Evolutionary conservation across 2,113 vertebrate genomes (phyloP), one percentile per base, ranked within the genome.

Genomic region (Coryphaenoides rupestris): DNA sequence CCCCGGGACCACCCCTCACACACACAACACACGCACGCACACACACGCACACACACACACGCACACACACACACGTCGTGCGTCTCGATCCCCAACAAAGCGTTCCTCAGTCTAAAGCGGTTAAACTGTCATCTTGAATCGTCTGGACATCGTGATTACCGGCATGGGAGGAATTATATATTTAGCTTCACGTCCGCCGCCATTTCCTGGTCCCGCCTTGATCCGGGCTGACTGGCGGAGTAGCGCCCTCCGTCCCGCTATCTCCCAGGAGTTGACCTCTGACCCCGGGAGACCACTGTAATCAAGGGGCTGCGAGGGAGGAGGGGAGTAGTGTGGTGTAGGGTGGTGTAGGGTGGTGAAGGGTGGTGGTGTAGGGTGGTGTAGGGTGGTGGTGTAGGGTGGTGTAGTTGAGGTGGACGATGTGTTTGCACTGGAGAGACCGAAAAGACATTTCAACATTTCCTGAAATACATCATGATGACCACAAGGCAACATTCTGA

Each of bases 201-300:
- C 92, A 98, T 98, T 98, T 98, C 95, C 95, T 94, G 90, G 81
- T 89, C 90, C 82, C 55, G 82, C 89, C 68, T 88, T 94, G 93
- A 95, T 93, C 91, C 84, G 77, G 80, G 89, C 76, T 91, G 92
- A 93, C 91, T 90, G 4, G 81, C 73, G 75, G 75, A 80, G 72
- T 84, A 80, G 82, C 89, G 68, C 86, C 86, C 86, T 86, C 68
- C 50, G 79, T 82, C 71, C 78, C 73, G 81, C 84, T 78, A 83
- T 89, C 84, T 89, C 86, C 64, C 76, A 83, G 82, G 84, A 81
- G 83, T 77, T 84, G 64, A 79, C 75, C 77, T 79, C 76, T 70
- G 83, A 80, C 78, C 79, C 70, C 62, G 66, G 66, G 86, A 81
- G 84, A 86, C 70, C 1, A 69, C 72, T 63, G 84, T 88, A 90